Base-by-base conservation (phyloP, 2,888 invertebrate genomes). In the Acutogordius australiensis region DNA sequence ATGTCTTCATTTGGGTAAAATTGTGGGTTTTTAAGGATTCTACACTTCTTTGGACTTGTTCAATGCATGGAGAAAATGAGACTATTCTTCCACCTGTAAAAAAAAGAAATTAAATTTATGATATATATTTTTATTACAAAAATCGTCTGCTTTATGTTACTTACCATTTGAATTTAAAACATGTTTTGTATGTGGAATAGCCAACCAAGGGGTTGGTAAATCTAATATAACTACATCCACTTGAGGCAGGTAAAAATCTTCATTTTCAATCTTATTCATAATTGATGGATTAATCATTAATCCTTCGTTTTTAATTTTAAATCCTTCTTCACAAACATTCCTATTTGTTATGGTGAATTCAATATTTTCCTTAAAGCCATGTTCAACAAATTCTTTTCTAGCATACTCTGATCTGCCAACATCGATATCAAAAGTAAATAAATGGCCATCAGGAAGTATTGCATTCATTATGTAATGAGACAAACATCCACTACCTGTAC, bases 31-130 rank as follows among this genome's bases (percentile, higher is more conserved):
- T 73, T 30, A 97, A 74, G 28, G 76, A 77, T 45, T 76, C 70
- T 69, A 83, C 85, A 4, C 84, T 85, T 63, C 81, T 79, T 72
- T 91, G 90, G 0, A 91, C 90, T 77, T 97, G 97, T 72, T 99
- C 97, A 64, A 99, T 90, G 72, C 97, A 99, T 0, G 97, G 97
- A 0, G 94, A 94, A 73, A 97, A 97, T 0, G 88, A 88, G 70
- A 91, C 90, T 64, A 97, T 78, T 65, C 90, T 77, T 1, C 94
- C 91, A 66, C 91, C 90, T n/a, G n/a, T n/a, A n/a, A n/a, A n/a
- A n/a, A n/a, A n/a, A n/a, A n/a, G n/a, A n/a, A n/a, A n/a, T n/a
- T n/a, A n/a, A n/a, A n/a, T n/a, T n/a, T n/a, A n/a, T n/a, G n/a
- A n/a, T n/a, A n/a, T n/a, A n/a, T n/a, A n/a, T n/a, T n/a, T n/a